Conservation (phyloP, 2,113 vertebrate genomes). For the Jacana jacana region DNA sequence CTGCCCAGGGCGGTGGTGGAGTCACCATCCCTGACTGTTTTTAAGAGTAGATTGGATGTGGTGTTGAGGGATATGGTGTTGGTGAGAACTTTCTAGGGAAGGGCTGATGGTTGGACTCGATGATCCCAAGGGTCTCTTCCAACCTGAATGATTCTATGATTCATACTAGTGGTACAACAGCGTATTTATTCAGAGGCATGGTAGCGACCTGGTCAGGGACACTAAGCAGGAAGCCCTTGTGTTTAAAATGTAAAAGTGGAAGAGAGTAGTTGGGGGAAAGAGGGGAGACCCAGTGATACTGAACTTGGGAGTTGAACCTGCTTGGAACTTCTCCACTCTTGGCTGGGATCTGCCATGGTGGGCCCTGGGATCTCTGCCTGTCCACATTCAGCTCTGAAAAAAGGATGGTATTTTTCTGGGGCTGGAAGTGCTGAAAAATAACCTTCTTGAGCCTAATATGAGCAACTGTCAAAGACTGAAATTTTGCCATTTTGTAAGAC, state of each 20-base stretch:
- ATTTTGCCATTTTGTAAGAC: neutral
- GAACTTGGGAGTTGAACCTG: neutral
- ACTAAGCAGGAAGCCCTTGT: neutral
- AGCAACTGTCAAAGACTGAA: neutral
- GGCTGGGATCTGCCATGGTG: rapidly evolving
- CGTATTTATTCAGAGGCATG: neutral
- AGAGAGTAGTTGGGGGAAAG: neutral
- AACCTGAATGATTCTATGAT: no score
- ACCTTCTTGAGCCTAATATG: neutral
- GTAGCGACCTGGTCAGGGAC: neutral
- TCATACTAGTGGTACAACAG: neutral
- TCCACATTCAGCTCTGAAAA: neutral
- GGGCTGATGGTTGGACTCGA: no score
- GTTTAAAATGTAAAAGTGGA: neutral
- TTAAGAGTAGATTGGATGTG: no score
- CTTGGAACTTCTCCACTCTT: neutral
- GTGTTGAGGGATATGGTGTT: no score
- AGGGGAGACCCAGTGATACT: neutral
- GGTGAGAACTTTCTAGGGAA: no score
- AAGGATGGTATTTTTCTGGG: neutral
- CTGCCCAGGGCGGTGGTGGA: no score
- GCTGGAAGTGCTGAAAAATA: neutral
- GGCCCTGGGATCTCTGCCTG: neutral
- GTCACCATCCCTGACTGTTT: no score
- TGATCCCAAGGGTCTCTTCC: no score